phyloP scores from a whole-genome alignment of 2,888 invertebrate genomes.

The Dryadula phaetusa region DNA sequence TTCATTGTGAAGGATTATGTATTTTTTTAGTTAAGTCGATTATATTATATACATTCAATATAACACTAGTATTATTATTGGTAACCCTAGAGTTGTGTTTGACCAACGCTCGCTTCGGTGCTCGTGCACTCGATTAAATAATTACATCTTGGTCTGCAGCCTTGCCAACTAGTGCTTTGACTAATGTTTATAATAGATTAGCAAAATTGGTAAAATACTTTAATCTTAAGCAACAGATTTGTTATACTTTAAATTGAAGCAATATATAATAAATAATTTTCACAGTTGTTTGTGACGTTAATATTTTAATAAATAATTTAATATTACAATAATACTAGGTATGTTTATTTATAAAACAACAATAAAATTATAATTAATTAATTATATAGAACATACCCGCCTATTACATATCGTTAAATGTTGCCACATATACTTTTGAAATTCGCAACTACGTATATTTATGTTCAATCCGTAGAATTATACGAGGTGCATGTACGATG shows the following conservation, averaged over 20 bases:
- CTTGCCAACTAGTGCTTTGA: conserved; percentile 60
- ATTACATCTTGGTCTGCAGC: conserved; percentile 70
- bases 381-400: background rate
- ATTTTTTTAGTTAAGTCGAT: no score
- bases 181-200: background rate
- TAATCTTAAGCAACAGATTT: background rate
- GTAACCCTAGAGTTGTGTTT: conserved; percentile 36
- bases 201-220: background rate
- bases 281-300: background rate
- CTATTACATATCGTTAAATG: conserved; percentile 1
- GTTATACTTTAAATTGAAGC: no score
- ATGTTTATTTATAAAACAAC: background rate
- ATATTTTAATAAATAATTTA: background rate
- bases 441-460: conserved; percentile 14
- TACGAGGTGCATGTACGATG: background rate
- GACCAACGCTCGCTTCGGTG: conserved; percentile 54
- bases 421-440: conserved; percentile 14
- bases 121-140: conserved; percentile 77
- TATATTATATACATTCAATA: no score
- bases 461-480: conserved; percentile 13
- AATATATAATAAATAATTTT: background rate
- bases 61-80: conserved; percentile 6
- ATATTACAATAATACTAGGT: background rate
- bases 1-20: no score
- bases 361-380: conserved; percentile 6